These are phyloP conservation scores for Onychostruthus taczanowskii DNA, from an alignment of 2,113 vertebrate species.

Conservation along the genomic window DNA sequence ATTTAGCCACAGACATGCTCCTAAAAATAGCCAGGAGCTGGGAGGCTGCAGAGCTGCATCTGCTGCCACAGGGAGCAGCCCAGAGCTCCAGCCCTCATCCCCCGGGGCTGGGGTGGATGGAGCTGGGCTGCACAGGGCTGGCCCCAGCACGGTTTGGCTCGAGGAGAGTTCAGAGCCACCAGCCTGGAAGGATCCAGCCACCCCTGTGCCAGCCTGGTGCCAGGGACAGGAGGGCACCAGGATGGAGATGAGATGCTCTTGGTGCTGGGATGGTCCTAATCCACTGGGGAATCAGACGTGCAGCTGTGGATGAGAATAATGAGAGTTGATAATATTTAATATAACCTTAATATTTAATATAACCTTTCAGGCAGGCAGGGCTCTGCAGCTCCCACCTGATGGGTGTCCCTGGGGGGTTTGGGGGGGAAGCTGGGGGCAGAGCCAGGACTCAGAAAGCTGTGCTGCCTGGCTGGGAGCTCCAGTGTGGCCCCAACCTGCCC, in stretches of 20 bases:
- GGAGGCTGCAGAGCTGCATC: background rate
- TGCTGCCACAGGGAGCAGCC: background rate
- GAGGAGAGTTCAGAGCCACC: background rate
- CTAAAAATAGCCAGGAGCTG: slow-evolving; percentile 1
- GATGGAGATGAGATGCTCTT: background rate
- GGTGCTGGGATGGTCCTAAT: background rate
- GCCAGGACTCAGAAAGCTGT: rapidly evolving
- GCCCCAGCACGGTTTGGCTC: background rate
- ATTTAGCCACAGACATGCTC: background rate
- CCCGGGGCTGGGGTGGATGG: rapidly evolving
- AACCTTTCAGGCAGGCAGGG: no score
- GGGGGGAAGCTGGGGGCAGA: background rate
- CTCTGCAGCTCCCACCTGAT: rapidly evolving
- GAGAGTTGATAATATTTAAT: background rate
- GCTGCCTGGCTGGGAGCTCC: background rate
- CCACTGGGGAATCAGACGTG: rapidly evolving
- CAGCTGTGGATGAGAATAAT: background rate
- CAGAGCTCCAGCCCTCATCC: background rate
- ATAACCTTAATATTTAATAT: background rate
- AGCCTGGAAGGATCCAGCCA: background rate
- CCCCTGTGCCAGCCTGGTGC: background rate
- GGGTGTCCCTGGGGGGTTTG: rapidly evolving
- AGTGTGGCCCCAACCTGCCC: background rate
- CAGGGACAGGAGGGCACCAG: background rate
- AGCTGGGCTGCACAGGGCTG: rapidly evolving